Evolutionary conservation across 2,797 vertebrate species (phyloP).

Genomic region (Xenops minutus): DNA sequence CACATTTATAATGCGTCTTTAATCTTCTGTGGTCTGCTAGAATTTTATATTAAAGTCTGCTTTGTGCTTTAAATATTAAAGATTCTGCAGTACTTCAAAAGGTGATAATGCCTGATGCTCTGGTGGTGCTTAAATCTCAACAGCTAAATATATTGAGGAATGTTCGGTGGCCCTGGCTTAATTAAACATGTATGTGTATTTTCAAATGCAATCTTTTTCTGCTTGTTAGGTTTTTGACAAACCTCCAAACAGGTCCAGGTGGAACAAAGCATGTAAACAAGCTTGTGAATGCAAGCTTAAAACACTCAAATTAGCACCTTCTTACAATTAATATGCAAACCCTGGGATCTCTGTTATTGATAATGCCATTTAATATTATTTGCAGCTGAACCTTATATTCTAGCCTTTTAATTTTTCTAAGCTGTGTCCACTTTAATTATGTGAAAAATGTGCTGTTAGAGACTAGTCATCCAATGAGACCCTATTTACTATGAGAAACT

Average conservation of each 20-base stretch:
- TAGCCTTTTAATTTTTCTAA: conserved; percentile 66
- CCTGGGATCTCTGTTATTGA: conserved; percentile 78
- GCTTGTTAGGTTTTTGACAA: conserved; percentile 93
- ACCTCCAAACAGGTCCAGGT: conserved; percentile 96
- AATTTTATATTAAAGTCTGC: conserved; percentile 84
- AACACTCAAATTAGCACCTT: conserved; percentile 96
- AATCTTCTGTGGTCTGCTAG: conserved; percentile 82
- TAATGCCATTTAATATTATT: conserved; percentile 74
- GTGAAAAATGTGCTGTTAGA: conserved; percentile 59
- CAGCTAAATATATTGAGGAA: conserved; percentile 83
- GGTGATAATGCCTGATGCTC: conserved; percentile 89
- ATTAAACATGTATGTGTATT: conserved; percentile 98
- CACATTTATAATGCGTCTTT: conserved; percentile 84
- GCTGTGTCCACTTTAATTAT: conserved; percentile 74
- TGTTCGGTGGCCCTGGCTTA: conserved; percentile 83
- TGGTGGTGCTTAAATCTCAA: conserved; percentile 84
- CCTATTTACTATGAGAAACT: conserved; percentile 53
- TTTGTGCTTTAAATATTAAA: conserved; percentile 95
- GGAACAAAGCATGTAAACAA: conserved; percentile 93
- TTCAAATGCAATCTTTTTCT: conserved; percentile 91
- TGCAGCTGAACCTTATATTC: conserved; percentile 61
- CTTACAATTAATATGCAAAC: conserved; percentile 88
- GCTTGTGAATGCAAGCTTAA: conserved; percentile 90
- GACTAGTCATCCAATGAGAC: conserved; percentile 48
- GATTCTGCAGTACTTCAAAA: conserved; percentile 89